Evolutionary conservation across 2,888 invertebrate species (phyloP), one percentile per base, ranked within the genome.

Genomic region (Eurytoma californica): DNA sequence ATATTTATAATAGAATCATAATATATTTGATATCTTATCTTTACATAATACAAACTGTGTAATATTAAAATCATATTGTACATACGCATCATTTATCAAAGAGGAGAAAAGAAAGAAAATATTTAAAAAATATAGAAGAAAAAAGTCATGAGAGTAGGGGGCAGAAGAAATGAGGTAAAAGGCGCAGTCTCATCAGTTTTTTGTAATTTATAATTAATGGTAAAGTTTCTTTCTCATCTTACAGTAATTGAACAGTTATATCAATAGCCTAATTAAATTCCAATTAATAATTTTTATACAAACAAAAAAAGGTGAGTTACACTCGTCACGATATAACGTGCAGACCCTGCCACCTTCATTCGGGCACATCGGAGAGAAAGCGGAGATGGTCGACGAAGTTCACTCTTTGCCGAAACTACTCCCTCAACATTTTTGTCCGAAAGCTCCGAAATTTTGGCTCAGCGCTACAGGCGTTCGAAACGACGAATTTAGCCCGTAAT

Each of bases 191-290:
- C 74, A 60, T 74, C 63, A 76, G 57, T 87, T 88, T 87, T 88
- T 87, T 85, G 87, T 87, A 87, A 88, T 88, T 88, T 87, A 88
- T 88, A 88, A 88, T 88, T 88, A 88, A 88, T 87, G 86, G 87
- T 88, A 88, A 86, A 87, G 85, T 86, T 87, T 82, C 39, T 80
- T 87, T 87, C 84, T 87, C 86, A 86, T 86, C 87, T 87, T 88
- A 88, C 87, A 88, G 85, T 88, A 88, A 87, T 88, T 85, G 84
- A 88, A 88, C 88, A 88, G 87, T 88, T 87, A 88, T 87, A 88
- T 87, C 85, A 88, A 88, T 88, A 88, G 83, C 86, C 86, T 88
- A 88, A 87, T 87, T 86, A 87, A 88, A 88, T 87, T 88, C 86
- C 88, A 87, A 88, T 87, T 87, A 88, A 39, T 39, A 39, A 87